Base-by-base conservation (phyloP, 2,797 vertebrate species). In the Cetoscarus ocellatus region DNA sequence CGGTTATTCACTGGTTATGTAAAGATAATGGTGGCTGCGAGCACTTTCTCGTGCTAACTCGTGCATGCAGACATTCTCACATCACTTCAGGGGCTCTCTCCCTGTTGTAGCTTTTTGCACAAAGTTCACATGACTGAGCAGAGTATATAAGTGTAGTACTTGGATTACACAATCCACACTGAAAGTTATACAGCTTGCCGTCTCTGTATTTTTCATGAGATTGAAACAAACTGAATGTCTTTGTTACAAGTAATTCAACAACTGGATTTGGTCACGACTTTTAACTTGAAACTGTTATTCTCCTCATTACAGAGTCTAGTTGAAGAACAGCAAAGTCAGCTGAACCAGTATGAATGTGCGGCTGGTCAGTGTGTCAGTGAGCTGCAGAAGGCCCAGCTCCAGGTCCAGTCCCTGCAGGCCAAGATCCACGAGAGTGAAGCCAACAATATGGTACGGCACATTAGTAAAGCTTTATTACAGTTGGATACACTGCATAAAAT, bases 341-440 rank as follows among this genome's bases (percentile, higher is more conserved):
- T 87, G 9, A 91, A 91, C 89, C 92, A 95, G 77, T 90, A 92
- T 34, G 94, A 95, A 52, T 85, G 91, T 75, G 92, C 95, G 5
- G 91, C 87, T 0, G 91, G 89, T 3, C 94, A 96, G 62, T 94
- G 93, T 18, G 81, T 93, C 55, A 90, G 91, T 0, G 85, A 95
- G 82, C 91, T 95, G 66, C 84, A 90, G 81, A 92, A 95, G 77
- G 93, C 94, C 67, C 96, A 97, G 87, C 94, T 96, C 19, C 95
- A 96, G 82, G 93, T 95, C 58, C 93, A 95, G 15, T 91, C 92
- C 58, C 88, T 96, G 75, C 96, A 97, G 84, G 94, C 92, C 62
- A 96, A 96, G 92, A 90, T 97, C 86, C 94, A 96, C 18, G 92
- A 96, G 54, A 94, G 91, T 0, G 96, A 97, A 82, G 88, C 93